Base-by-base conservation (phyloP, 2,888 invertebrate genomes). In the Acrocera orbiculus region DNA sequence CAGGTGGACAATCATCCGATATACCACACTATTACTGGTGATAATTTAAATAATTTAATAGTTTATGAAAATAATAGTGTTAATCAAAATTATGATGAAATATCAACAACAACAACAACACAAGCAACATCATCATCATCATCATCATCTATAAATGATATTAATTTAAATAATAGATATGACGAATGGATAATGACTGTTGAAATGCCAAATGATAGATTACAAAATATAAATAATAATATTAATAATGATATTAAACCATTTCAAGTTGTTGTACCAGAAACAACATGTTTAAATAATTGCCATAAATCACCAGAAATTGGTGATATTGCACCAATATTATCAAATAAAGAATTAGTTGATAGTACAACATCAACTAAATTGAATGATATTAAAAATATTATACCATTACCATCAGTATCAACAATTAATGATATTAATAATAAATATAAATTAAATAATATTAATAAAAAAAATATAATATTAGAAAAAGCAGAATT, bases 11-110 rank as follows among this genome's bases (percentile, higher is more conserved):
- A n/a, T n/a, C 67, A 68, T 66, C 70, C 50, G 58, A 61, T 44
- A 63, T 72, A 63, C 69, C 78, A 67, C 76, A 79, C 69, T 80
- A 78, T 73, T 81, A 80, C 73, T 82, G 81, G 81, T 80, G 74
- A 73, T 65, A 42, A 44, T n/a, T 23, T n/a, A 22, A n/a, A n/a
- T n/a, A n/a, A n/a, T n/a, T n/a, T n/a, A n/a, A n/a, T 27, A 23
- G 22, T n/a, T 32, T 27, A 13, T 15, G 10, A 16, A 13, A n/a
- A n/a, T n/a, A n/a, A n/a, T n/a, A n/a, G n/a, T n/a, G n/a, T n/a
- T n/a, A n/a, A n/a, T n/a, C n/a, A n/a, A n/a, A n/a, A n/a, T n/a
- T n/a, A n/a, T n/a, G n/a, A n/a, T n/a, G n/a, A n/a, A n/a, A n/a
- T n/a, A n/a, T n/a, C n/a, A n/a, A n/a, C n/a, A n/a, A n/a, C n/a